A percentile compares a stretch with the other conserved stretches of the same genome.
phyloP scores from a whole-genome alignment of 2,113 vertebrate genomes.

The Salvator merianae region DNA sequence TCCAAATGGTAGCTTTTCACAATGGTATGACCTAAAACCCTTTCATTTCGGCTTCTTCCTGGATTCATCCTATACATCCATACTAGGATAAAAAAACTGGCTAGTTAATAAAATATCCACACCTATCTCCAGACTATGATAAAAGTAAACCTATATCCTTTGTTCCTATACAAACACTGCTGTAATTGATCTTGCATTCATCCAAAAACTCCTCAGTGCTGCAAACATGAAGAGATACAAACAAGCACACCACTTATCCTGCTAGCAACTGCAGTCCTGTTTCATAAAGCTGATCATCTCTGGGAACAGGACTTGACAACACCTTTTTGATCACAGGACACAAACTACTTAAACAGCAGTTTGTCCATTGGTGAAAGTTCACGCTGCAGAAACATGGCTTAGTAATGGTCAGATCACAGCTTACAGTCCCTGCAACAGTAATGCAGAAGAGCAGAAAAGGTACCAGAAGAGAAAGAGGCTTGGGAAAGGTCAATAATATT shows the following conservation, averaged over 20 bases:
- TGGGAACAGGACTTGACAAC: conserved; percentile 49
- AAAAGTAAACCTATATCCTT: conserved; percentile 57
- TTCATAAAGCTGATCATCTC: neutral
- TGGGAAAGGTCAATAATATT: conserved; percentile 6
- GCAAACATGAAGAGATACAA: neutral
- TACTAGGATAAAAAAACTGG: conserved; percentile 26
- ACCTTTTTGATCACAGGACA: conserved; percentile 10
- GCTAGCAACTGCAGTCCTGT: conserved; percentile 3
- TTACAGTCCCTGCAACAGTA: fast-evolving
- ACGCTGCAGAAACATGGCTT: neutral
- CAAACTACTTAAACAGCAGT: conserved; percentile 33
- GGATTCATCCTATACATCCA: conserved; percentile 36
- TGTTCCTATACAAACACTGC: conserved; percentile 54
- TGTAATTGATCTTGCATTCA: conserved; percentile 48
- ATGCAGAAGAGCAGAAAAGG: fast-evolving
- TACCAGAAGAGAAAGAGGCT: neutral
- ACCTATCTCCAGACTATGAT: conserved; percentile 62
- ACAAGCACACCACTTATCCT: neutral
- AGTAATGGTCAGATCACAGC: fast-evolving
- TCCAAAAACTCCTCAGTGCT: conserved; percentile 29
- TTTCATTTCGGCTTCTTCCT: conserved; percentile 48
- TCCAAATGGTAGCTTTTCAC: neutral
- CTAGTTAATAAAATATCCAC: conserved; percentile 61
- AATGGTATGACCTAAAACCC: neutral
- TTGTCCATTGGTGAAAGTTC: conserved; percentile 58